Conservation (phyloP, 2,797 vertebrate species). For the Tokudaia tokunoshimensis region DNA sequence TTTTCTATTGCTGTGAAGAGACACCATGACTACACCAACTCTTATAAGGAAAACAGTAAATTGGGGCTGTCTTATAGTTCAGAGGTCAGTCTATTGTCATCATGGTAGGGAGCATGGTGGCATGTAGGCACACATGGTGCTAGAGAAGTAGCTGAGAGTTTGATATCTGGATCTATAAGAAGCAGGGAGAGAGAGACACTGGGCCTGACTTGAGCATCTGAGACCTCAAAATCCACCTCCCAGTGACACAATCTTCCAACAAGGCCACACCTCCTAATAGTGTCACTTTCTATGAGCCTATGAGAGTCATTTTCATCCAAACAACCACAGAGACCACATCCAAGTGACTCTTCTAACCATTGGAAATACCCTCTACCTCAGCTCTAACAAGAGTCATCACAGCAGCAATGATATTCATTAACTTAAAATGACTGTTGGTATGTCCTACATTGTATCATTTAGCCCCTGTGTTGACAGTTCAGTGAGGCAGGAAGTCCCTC, state of each 20-base stretch:
- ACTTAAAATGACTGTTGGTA: neutral
- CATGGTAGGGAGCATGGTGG: neutral
- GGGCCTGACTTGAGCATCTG: neutral
- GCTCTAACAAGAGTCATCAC: neutral
- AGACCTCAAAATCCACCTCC: neutral
- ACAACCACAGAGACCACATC: neutral
- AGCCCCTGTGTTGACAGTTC: neutral
- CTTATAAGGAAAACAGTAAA: neutral
- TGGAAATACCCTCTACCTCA: neutral
- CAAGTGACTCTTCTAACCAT: neutral
- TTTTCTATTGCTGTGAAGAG: neutral
- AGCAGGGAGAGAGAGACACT: neutral
- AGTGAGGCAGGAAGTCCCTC: neutral
- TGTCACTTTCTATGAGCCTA: neutral
- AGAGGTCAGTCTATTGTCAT: neutral
- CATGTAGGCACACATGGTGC: neutral
- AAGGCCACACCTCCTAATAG: neutral
- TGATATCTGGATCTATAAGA: neutral
- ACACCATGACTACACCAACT: neutral
- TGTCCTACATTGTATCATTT: neutral
- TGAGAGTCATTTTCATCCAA: neutral
- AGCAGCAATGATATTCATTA: neutral
- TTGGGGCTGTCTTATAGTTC: neutral
- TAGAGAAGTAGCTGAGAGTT: neutral
- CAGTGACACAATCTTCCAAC: neutral